Evolutionary conservation across 2,797 vertebrate species (phyloP), one percentile per base, ranked within the genome.

Genomic region (Hirundo rustica): DNA sequence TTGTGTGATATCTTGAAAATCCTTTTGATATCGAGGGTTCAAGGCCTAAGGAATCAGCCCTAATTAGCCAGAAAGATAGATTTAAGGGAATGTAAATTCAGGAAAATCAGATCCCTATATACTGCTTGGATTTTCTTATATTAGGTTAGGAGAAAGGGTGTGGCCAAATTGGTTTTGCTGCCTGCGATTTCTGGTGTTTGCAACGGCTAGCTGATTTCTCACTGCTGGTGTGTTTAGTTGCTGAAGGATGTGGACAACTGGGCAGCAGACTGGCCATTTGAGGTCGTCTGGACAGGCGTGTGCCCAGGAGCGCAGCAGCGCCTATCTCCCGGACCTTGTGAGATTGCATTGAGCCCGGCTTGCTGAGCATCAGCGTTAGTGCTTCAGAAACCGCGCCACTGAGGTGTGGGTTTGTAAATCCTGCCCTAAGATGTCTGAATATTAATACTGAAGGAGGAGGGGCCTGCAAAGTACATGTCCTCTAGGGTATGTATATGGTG

Each of bases 131-230:
- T 58, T 92, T 88, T 86, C 15, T 48, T 62, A 7, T 5, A 22
- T 70, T 78, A 77, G 53, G 8, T 9, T 78, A 55, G 83, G 38
- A 93, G 57, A 87, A 90, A 93, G 94, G 96, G 95, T 92, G 93
- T 96, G 95, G 94, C 85, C 80, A 44, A 68, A 57, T 44, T 0
- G 16, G 53, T 84, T 78, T 67, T 88, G 64, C 74, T 91, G 74
- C 36, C 48, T 55, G 4, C 73, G 76, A 67, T 95, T 82, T 57
- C 53, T 96, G 42, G 25, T 85, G 45, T 70, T 89, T 22, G 48
- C 77, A n/a, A 4, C 61, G 67, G 27, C 44, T 83, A 45, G 48
- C 26, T 45, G 73, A 51, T 88, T 84, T 76, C 70, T 86, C 32
- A 20, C 66, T 87, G 80, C 85, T 73, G 50, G 22, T 40, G 17